These are phyloP conservation scores for Lasioglossum malachurum DNA, from an alignment of 2,888 invertebrate genomes.

Conservation along the genomic window DNA sequence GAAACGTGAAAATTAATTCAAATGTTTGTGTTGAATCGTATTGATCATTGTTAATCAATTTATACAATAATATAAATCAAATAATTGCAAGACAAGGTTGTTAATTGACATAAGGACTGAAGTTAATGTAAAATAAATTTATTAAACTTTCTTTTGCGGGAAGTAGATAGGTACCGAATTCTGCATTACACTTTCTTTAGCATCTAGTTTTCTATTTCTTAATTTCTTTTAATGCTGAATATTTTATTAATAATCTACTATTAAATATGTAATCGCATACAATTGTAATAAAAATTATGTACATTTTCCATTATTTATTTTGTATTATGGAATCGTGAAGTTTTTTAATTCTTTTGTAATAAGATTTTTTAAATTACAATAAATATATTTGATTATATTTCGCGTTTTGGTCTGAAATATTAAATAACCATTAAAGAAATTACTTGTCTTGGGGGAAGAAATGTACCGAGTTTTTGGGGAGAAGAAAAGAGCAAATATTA, in stretches of 20 bases:
- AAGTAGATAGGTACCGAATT: slow-evolving; percentile 27
- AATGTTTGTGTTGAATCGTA: slow-evolving; percentile 42
- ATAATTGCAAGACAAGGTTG: slow-evolving; percentile 44
- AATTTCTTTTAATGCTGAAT: slow-evolving; percentile 19
- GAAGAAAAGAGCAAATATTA: slow-evolving; percentile 21
- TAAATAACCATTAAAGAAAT: not conserved
- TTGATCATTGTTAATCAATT: slow-evolving; percentile 48
- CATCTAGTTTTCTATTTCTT: slow-evolving; percentile 18
- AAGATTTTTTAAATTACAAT: slow-evolving; percentile 28
- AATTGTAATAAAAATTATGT: slow-evolving; percentile 21
- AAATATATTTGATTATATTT: slow-evolving; percentile 29
- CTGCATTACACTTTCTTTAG: slow-evolving; percentile 9
- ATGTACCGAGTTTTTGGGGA: not conserved
- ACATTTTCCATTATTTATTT: slow-evolving; percentile 30
- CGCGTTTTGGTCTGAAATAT: not conserved
- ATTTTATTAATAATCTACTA: slow-evolving; percentile 19
- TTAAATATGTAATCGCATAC: slow-evolving; percentile 14
- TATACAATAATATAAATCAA: slow-evolving; percentile 38
- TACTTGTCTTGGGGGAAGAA: not conserved
- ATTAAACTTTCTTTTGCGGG: slow-evolving; percentile 46
- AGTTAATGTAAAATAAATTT: slow-evolving; percentile 56
- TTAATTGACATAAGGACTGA: slow-evolving; percentile 56
- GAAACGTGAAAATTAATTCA: slow-evolving; percentile 25
- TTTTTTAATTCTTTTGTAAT: slow-evolving; percentile 27
- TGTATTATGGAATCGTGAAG: slow-evolving; percentile 12